Evolutionary conservation across 1,140 invertebrate genomes (phyloP).

Genomic region (Ips nitidus): DNA sequence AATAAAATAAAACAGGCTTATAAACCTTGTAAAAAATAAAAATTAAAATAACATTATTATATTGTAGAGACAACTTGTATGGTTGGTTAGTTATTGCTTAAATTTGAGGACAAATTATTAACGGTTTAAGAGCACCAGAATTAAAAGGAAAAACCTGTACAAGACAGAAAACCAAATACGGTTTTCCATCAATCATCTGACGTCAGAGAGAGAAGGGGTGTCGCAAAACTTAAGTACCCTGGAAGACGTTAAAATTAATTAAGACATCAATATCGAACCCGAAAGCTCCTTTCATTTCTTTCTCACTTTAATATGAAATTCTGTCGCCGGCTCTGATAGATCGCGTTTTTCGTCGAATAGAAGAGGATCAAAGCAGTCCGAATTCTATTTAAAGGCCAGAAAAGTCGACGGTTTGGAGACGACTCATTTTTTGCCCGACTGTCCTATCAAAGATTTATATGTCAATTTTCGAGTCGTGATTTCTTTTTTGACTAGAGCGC

Average conservation of each 20-base stretch:
- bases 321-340: conserved; percentile 12
- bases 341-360: conserved; percentile 12
- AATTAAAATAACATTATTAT: too few species aligned
- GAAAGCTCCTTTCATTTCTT: conserved; percentile 5
- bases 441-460: conserved; percentile 6
- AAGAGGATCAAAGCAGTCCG: conserved; percentile 12
- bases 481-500: background rate
- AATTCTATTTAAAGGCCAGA: conserved; percentile 5
- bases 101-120: too few species aligned
- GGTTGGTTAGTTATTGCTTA: too few species aligned
- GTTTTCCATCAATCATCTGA: too few species aligned
- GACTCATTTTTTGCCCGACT: conserved; percentile 3
- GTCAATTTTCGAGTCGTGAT: background rate
- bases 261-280: conserved; percentile 9
- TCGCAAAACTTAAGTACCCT: too few species aligned
- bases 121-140: too few species aligned
- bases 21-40: too few species aligned
- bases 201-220: too few species aligned
- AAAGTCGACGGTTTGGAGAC: conserved; percentile 7
- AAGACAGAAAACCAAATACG: too few species aligned
- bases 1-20: too few species aligned
- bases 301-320: conserved; percentile 11
- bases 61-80: too few species aligned
- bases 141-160: too few species aligned
- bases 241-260: conserved; percentile 4